Evolutionary conservation across 2,888 invertebrate species (phyloP), one percentile per base, ranked within the genome.

Genomic region (Drosophila phalerata): DNA sequence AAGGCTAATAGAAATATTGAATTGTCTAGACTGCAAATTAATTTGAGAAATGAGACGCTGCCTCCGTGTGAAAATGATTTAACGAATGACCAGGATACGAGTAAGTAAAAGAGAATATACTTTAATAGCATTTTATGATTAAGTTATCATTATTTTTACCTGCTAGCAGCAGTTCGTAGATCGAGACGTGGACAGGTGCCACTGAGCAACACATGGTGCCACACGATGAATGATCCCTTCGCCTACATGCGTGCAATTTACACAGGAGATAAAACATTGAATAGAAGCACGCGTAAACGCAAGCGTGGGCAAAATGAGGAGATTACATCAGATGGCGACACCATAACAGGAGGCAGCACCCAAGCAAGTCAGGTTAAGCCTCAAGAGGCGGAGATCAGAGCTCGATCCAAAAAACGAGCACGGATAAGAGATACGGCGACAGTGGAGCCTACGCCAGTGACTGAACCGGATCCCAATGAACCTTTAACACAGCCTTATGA

Each of bases 141-240:
- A 5, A 9, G 1, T 45, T 17, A 53, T 25, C 13, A n/a, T 45
- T 42, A 57, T 3, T 5, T 40, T 3, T 30, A 32, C 1, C 5
- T 19, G 37, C 11, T 19, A 74, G 63, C 30, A 32, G 61, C 52
- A 62, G 53, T 87, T 69, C 88, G 88, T 58, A 77, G 78, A 78
- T 89, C 89, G 53, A 84, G 73, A 48, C 86, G 87, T 58, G 83
- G 79, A 5, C 79, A 81, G 0, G 65, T 85, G 15, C 84, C 81
- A 5, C 48, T 78, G 17, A 70, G 71, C n/a, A 60, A 77, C 32
- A 52, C 51, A 10, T 65, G 69, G 67, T 47, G 48, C 5, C 77
- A 77, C 25, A 72, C 58, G 5, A 13, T 68, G 1, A 17, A 6
- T 3, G 60, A 72, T 11, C 80, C 80, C 8, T 68, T 77, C 17